Evolutionary conservation across 1,140 invertebrate species (phyloP).

Genomic region (Steinernema feltiae): DNA sequence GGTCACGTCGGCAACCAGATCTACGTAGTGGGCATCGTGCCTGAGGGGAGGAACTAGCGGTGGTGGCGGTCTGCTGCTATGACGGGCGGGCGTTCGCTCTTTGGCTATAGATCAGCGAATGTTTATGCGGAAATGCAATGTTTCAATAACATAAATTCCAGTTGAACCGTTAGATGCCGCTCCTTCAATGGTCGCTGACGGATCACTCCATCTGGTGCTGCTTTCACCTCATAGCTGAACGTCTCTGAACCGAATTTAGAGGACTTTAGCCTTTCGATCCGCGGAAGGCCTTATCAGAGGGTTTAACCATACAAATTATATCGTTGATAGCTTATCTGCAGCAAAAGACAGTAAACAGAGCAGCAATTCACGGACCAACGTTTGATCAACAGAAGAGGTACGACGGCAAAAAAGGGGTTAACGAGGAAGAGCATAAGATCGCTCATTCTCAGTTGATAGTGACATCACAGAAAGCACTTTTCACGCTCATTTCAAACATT

Average conservation of each 20-base stretch:
- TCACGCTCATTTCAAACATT: too few relatives aligned
- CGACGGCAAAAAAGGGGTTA: too few relatives aligned
- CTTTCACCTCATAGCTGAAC: too few relatives aligned
- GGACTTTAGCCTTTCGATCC: too few relatives aligned
- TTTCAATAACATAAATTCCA: background rate
- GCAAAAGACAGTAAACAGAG: background rate
- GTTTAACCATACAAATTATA: background rate
- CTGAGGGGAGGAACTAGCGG: conserved; percentile 14
- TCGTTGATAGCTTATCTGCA: background rate
- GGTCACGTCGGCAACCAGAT: conserved; percentile 13
- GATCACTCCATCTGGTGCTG: too few relatives aligned
- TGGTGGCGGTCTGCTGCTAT: background rate
- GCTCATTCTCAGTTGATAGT: too few relatives aligned
- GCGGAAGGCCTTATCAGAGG: background rate
- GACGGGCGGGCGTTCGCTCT: background rate
- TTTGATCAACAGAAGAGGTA: too few relatives aligned
- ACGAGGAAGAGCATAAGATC: too few relatives aligned
- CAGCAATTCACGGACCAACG: background rate
- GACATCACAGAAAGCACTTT: too few relatives aligned
- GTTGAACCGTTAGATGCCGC: background rate
- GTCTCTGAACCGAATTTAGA: too few relatives aligned
- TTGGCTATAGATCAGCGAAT: background rate
- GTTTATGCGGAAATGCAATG: background rate
- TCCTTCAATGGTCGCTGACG: too few relatives aligned
- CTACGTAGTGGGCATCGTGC: conserved; percentile 14